Conservation (phyloP, 2,797 vertebrate species). For the Protosalanx chinensis region DNA sequence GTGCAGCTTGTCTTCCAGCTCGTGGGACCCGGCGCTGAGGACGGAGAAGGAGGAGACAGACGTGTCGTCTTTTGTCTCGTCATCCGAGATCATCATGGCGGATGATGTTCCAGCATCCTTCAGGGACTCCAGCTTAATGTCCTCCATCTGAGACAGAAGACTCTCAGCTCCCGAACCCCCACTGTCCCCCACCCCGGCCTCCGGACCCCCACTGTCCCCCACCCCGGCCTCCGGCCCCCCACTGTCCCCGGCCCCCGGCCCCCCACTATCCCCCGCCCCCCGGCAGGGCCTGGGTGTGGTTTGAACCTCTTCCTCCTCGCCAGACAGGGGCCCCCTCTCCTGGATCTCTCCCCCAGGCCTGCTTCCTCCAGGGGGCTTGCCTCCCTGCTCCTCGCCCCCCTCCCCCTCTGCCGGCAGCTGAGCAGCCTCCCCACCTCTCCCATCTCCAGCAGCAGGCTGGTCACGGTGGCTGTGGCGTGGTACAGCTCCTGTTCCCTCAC, state of each 20-base stretch:
- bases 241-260: too few species aligned
- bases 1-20: slow-evolving; percentile 93
- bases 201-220: slow-evolving; percentile 1
- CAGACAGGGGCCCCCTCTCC: slow-evolving; percentile 52
- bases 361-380: slow-evolving; percentile 21
- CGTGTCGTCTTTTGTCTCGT: slow-evolving; percentile 94
- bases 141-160: slow-evolving; percentile 81
- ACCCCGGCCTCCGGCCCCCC: too few species aligned
- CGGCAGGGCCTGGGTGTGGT: slow-evolving; percentile 22
- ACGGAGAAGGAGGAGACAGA: slow-evolving; percentile 98
- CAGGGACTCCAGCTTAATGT: slow-evolving; percentile 91
- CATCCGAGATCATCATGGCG: slow-evolving; percentile 92
- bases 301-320: slow-evolving; percentile 33
- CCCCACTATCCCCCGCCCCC: too few species aligned
- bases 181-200: neutral
- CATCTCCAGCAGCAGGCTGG: slow-evolving; percentile 94
- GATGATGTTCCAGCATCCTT: slow-evolving; percentile 85
- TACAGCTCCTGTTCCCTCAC: slow-evolving; percentile 92
- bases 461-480: slow-evolving; percentile 92
- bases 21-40: slow-evolving; percentile 90
- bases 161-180: slow-evolving; percentile 4
- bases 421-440: slow-evolving; percentile 95
- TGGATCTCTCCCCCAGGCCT: slow-evolving; percentile 15
- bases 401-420: slow-evolving; percentile 60
- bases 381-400: slow-evolving; percentile 43